Evolutionary conservation across 2,797 vertebrate species (phyloP).

Genomic region (Scomberomorus guttatus): DNA sequence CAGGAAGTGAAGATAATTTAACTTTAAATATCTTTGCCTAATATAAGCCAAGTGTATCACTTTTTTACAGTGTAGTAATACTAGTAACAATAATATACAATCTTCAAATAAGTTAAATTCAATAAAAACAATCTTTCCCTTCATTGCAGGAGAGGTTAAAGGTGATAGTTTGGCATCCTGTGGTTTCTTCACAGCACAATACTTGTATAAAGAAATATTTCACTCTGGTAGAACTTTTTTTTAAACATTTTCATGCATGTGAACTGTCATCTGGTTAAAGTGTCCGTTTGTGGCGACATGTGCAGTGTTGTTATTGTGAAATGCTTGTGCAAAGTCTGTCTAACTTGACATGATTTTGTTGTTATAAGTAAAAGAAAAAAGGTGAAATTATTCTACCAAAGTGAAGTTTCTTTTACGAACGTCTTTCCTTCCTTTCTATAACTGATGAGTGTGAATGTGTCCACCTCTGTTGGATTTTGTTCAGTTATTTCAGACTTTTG

Average conservation of each 20-base stretch:
- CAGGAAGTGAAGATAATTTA: neutral
- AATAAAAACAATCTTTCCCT: conserved; percentile 67
- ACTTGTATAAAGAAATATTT: conserved; percentile 6
- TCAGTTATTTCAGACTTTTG: neutral
- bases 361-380: conserved; percentile 15
- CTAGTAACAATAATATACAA: conserved; percentile 72
- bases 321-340: neutral
- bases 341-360: neutral
- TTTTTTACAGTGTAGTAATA: conserved; percentile 55
- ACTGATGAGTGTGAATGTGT: neutral
- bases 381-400: conserved; percentile 21
- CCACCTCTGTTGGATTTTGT: neutral
- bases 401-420: neutral
- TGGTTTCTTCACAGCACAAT: conserved; percentile 30
- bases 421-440: no score
- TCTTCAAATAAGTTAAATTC: conserved; percentile 67
- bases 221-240: conserved; percentile 30
- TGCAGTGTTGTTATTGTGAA: conserved; percentile 24
- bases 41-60: neutral
- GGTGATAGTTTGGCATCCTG: conserved; percentile 53
- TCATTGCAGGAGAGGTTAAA: conserved; percentile 32
- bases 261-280: neutral
- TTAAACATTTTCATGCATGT: conserved; percentile 15
- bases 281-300: neutral
- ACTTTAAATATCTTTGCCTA: conserved; percentile 8